These are phyloP conservation scores for Scaptomyza cyrtandrae DNA, from an alignment of 2,888 invertebrate species.

Conservation along the genomic window DNA sequence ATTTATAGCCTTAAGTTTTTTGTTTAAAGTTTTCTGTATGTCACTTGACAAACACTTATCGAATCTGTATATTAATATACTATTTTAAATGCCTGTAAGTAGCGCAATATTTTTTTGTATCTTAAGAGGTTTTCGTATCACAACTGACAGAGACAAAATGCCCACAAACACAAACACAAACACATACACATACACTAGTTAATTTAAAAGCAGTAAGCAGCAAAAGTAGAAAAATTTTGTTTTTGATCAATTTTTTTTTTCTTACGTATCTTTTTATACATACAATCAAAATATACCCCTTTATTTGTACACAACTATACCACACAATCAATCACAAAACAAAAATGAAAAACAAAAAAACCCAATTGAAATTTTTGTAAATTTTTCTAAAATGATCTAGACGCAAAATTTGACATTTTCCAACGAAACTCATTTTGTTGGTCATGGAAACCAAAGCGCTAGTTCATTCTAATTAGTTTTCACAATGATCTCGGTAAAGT, in stretches of 20 bases:
- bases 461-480: constrained; percentile 82
- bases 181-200: constrained; percentile 41
- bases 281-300: constrained; percentile 7
- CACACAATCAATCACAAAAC: constrained; percentile 24
- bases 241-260: constrained; percentile 24
- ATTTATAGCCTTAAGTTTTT: constrained; percentile 36
- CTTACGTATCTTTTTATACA: constrained; percentile 34
- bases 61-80: constrained; percentile 16
- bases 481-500: constrained; percentile 84
- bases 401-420: constrained; percentile 16
- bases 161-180: neutral
- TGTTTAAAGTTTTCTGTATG: constrained; percentile 25
- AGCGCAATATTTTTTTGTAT: constrained; percentile 44
- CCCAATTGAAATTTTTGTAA: constrained; percentile 76
- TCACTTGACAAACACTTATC: constrained; percentile 27
- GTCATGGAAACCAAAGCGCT: constrained; percentile 14
- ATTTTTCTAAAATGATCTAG: constrained; percentile 70
- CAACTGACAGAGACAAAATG: constrained; percentile 5
- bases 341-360: constrained; percentile 40
- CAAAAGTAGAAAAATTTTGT: constrained; percentile 49
- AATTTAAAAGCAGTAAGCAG: constrained; percentile 47
- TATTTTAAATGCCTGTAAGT: constrained; percentile 52
- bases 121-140: constrained; percentile 30
- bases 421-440: constrained; percentile 8
- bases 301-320: constrained; percentile 45